Conservation (phyloP, 2,888 invertebrate species). For the Silvanus unidentatus region DNA sequence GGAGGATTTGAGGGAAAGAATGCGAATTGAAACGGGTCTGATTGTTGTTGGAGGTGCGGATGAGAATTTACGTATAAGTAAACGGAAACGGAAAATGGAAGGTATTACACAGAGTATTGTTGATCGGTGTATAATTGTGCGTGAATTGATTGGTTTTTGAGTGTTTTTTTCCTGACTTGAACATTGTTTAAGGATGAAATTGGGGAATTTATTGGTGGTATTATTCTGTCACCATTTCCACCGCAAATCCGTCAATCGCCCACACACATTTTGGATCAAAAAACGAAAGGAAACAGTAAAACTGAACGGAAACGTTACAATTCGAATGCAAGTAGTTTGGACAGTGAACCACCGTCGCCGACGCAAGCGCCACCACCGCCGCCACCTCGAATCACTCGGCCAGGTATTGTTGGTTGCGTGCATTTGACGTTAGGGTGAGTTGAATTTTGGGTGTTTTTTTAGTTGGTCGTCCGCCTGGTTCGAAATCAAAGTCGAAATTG, state of each 20-base stretch:
- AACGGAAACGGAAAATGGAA: constrained; percentile 64
- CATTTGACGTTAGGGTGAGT: constrained; percentile 1
- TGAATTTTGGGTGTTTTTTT: constrained; percentile 12
- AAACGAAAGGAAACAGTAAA: constrained; percentile 30
- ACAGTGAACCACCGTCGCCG: constrained; percentile 50
- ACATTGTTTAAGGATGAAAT: constrained; percentile 68
- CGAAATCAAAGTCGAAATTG: constrained; percentile 36
- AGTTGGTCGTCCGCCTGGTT: constrained; percentile 51
- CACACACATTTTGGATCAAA: constrained; percentile 27
- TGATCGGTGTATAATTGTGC: constrained; percentile 67
- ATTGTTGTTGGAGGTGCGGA: constrained; percentile 77
- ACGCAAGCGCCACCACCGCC: constrained; percentile 50
- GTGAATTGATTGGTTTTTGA: constrained; percentile 15
- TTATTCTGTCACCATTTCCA: constrained; percentile 54
- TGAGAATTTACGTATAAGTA: constrained; percentile 64
- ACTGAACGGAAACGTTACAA: constrained; percentile 49
- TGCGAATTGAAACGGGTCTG: constrained; percentile 70
- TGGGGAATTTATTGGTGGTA: constrained; percentile 57
- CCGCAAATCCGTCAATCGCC: constrained; percentile 48
- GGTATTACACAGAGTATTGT: constrained; percentile 75
- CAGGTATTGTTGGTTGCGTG: constrained; percentile 35
- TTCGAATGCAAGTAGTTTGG: constrained; percentile 49
- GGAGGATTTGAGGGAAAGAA: constrained; percentile 68
- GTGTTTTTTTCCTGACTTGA: too few species aligned
- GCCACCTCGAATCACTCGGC: constrained; percentile 44